phyloP scores from a whole-genome alignment of 2,113 vertebrate species.

The Heterochromis multidens region DNA sequence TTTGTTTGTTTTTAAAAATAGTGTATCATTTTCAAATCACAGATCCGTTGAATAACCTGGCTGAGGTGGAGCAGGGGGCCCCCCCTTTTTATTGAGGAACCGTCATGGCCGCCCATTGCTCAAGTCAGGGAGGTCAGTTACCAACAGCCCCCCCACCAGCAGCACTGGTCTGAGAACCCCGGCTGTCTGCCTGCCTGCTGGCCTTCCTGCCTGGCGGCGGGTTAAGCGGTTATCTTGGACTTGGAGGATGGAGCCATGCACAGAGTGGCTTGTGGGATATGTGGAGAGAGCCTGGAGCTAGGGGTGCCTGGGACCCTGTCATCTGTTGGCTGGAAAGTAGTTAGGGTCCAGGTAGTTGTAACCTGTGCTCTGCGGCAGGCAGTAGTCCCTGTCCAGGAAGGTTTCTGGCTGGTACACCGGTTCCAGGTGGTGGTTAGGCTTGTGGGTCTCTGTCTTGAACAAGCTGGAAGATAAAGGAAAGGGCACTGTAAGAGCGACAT shows the following conservation, averaged over 20 bases:
- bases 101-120: conserved; percentile 74
- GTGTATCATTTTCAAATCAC: conserved; percentile 49
- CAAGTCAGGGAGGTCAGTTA: conserved; percentile 69
- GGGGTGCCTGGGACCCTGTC: conserved; percentile 79
- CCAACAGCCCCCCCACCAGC: conserved; percentile 46
- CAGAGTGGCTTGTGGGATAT: conserved; percentile 68
- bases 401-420: conserved; percentile 89
- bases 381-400: conserved; percentile 99
- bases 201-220: conserved; percentile 59
- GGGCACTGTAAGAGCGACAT: neutral
- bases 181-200: conserved; percentile 58
- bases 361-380: conserved; percentile 90
- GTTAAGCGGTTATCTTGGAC: conserved; percentile 65
- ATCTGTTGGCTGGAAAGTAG: conserved; percentile 99
- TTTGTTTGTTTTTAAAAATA: conserved; percentile 53
- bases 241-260: conserved; percentile 72
- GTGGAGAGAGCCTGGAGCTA: conserved; percentile 64
- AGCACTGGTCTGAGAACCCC: conserved; percentile 44
- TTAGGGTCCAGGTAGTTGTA: conserved; percentile 99
- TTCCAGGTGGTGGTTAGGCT: conserved; percentile 91
- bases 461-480: conserved; percentile 72
- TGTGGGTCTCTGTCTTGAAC: conserved; percentile 94
- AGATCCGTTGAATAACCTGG: conserved; percentile 52
- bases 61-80: conserved; percentile 26
- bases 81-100: conserved; percentile 52